Conservation (phyloP, 1,140 invertebrate species). For the Drosophila sp. region DNA sequence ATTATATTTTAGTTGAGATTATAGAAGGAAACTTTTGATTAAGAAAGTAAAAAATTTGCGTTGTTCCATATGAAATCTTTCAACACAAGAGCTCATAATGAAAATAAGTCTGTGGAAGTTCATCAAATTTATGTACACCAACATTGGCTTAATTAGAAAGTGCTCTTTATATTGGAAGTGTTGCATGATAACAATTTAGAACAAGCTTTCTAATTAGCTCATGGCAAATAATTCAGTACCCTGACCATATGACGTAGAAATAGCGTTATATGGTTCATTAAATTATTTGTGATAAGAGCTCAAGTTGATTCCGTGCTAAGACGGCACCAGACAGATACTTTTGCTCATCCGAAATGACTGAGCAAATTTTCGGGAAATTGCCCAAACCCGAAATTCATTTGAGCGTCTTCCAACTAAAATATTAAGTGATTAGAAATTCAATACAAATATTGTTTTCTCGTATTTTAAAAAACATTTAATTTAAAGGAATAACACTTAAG, state of each 20-base stretch:
- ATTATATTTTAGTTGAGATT: background rate
- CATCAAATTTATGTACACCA: background rate
- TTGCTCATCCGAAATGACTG: background rate
- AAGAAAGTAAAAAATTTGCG: background rate
- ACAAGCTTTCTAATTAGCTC: background rate
- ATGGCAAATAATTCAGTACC: background rate
- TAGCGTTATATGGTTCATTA: background rate
- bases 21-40: background rate
- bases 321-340: background rate
- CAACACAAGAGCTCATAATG: background rate
- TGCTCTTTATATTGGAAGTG: background rate
- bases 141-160: background rate
- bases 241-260: background rate
- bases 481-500: constrained; percentile 18
- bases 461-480: constrained; percentile 4
- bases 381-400: background rate
- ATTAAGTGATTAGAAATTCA: background rate
- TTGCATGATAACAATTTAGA: constrained; percentile 3
- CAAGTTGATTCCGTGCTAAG: background rate
- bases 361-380: background rate
- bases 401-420: background rate
- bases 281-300: background rate
- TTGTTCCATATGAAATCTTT: background rate
- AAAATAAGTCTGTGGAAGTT: background rate
- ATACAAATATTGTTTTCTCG: background rate